Percentiles rank a stretch among this genome's conserved stretches.
phyloP scores from a whole-genome alignment of 2,888 invertebrate genomes.

The Agriopis marginaria region DNA sequence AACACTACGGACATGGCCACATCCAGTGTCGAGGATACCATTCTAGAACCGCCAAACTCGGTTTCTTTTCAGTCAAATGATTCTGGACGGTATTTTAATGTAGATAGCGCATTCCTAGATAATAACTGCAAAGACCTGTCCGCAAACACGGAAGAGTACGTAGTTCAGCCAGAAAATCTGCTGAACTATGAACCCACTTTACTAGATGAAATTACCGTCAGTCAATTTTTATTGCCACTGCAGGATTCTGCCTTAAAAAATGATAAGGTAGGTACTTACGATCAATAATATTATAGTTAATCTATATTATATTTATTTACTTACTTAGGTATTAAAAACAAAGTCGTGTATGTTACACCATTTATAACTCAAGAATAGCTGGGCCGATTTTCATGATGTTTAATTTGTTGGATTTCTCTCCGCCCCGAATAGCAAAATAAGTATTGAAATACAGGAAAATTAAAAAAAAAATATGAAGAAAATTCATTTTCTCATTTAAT shows the following conservation, averaged over 20 bases:
- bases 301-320: background rate
- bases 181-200: slow-evolving; percentile 74
- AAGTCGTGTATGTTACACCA: no score
- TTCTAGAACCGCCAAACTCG: slow-evolving; percentile 49
- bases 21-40: slow-evolving; percentile 32
- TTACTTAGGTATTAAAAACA: no score
- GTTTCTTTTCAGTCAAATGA: slow-evolving; percentile 68
- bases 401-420: no score
- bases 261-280: slow-evolving; percentile 62
- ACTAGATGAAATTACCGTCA: slow-evolving; percentile 78
- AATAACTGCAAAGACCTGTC: slow-evolving; percentile 42
- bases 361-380: no score
- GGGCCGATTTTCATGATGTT: no score
- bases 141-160: slow-evolving; percentile 59
- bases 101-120: slow-evolving; percentile 57
- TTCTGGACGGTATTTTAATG: slow-evolving; percentile 66
- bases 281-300: background rate
- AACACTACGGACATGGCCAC: slow-evolving; percentile 23
- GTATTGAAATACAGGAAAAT: no score
- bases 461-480: no score
- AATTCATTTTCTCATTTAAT: no score
- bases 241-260: slow-evolving; percentile 56
- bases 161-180: slow-evolving; percentile 67
- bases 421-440: no score
- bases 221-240: slow-evolving; percentile 76